phyloP scores from a whole-genome alignment of 2,888 invertebrate species.

The Yponomeuta sedellus region DNA sequence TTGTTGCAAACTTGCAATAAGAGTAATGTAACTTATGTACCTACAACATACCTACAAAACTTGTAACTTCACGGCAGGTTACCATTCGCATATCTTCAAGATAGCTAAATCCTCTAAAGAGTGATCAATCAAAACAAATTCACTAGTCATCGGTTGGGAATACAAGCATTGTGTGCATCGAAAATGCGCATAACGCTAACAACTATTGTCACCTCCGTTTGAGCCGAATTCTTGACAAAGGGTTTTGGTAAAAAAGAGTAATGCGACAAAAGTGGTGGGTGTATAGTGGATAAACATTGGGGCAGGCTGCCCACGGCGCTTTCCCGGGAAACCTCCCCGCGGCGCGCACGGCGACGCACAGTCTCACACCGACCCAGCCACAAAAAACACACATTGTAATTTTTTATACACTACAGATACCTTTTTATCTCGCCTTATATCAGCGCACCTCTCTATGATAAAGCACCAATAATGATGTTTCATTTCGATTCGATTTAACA shows the following conservation, averaged over 20 bases:
- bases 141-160: constrained; percentile 74
- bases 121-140: constrained; percentile 73
- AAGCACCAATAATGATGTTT: constrained; percentile 76
- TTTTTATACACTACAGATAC: constrained; percentile 29
- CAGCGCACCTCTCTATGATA: constrained; percentile 60
- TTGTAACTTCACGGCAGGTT: constrained; percentile 38
- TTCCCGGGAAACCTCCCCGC: constrained; percentile 73
- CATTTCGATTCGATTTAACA: constrained; percentile 63
- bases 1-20: neutral
- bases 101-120: constrained; percentile 35
- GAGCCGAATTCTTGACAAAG: constrained; percentile 64
- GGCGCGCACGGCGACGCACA: constrained; percentile 61
- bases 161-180: constrained; percentile 63
- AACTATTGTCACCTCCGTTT: constrained; percentile 71
- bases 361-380: constrained; percentile 62
- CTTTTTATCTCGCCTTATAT: constrained; percentile 63
- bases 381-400: constrained; percentile 60
- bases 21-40: neutral
- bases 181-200: constrained; percentile 61
- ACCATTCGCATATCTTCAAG: constrained; percentile 47
- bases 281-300: constrained; percentile 69
- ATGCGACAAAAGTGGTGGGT: constrained; percentile 61
- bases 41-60: constrained; percentile 19
- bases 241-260: constrained; percentile 53
- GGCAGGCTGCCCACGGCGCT: constrained; percentile 47